These are phyloP conservation scores for Empis stercorea DNA, from an alignment of 2,888 invertebrate species.

Conservation along the genomic window DNA sequence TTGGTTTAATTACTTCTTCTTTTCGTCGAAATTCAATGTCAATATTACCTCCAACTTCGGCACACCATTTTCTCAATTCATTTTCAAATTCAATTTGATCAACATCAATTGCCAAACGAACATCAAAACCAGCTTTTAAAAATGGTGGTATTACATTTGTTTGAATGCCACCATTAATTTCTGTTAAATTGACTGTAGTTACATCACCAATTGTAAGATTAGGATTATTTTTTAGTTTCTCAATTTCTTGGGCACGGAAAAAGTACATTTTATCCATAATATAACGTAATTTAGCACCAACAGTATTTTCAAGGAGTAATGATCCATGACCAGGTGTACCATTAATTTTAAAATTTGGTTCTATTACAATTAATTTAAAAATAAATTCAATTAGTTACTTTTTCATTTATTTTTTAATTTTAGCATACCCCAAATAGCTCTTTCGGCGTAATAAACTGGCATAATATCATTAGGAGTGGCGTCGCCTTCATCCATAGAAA, in stretches of 20 bases:
- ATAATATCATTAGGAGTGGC: conserved; percentile 54
- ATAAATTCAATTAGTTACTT: not conserved
- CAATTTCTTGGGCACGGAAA: conserved; percentile 45
- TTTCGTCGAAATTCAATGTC: conserved; percentile 53
- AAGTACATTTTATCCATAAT: conserved; percentile 53
- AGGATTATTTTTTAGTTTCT: conserved; percentile 39
- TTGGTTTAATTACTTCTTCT: conserved; percentile 45
- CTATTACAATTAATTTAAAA: too few species aligned
- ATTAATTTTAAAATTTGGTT: conserved; percentile 48
- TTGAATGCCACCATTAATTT: conserved; percentile 61
- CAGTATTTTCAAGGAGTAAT: conserved; percentile 50
- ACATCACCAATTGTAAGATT: conserved; percentile 54
- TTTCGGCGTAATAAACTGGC: conserved; percentile 48
- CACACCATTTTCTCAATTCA: conserved; percentile 45
- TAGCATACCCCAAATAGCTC: conserved; percentile 57
- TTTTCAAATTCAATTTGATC: conserved; percentile 44
- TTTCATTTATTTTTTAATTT: not conserved
- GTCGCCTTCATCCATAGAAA: conserved; percentile 70
- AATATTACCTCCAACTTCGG: conserved; percentile 61
- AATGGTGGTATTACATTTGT: conserved; percentile 67
- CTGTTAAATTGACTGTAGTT: conserved; percentile 61
- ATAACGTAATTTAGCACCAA: conserved; percentile 55
- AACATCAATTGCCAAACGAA: conserved; percentile 46
- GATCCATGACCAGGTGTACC: conserved; percentile 72
- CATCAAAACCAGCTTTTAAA: conserved; percentile 50